These are phyloP conservation scores for Acronicta aceris DNA, from an alignment of 2,888 invertebrate species.

Conservation along the genomic window DNA sequence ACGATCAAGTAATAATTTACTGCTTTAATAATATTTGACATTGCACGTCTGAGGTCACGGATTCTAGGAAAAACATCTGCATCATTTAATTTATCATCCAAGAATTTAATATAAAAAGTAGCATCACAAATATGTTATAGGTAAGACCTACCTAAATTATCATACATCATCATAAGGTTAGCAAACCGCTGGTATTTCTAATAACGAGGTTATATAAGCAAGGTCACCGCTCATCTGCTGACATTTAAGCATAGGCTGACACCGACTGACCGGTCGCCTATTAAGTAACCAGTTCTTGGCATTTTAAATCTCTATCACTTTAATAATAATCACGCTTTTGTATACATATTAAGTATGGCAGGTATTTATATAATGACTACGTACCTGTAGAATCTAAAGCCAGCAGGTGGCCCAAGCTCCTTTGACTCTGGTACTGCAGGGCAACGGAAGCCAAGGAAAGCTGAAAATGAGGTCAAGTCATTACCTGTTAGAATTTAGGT, in stretches of 20 bases:
- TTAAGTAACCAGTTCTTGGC: slow-evolving; percentile 79
- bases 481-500: background rate
- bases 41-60: slow-evolving; percentile 19
- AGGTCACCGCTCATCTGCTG: slow-evolving; percentile 82
- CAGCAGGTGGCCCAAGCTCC: slow-evolving; percentile 82
- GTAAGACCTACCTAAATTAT: slow-evolving; percentile 47
- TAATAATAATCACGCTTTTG: slow-evolving; percentile 33
- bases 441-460: slow-evolving; percentile 94
- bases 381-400: slow-evolving; percentile 84
- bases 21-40: slow-evolving; percentile 20
- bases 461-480: slow-evolving; percentile 76
- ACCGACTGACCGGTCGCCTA: slow-evolving; percentile 75
- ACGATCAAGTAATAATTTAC: slow-evolving; percentile 10
- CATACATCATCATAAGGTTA: slow-evolving; percentile 64
- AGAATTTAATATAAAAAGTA: slow-evolving; percentile 32
- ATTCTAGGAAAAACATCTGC: slow-evolving; percentile 13
- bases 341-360: slow-evolving; percentile 16
- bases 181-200: slow-evolving; percentile 78
- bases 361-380: slow-evolving; percentile 20
- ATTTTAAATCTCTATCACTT: slow-evolving; percentile 62
- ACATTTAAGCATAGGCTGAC: slow-evolving; percentile 77
- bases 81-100: background rate
- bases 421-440: slow-evolving; percentile 88
- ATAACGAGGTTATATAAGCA: slow-evolving; percentile 81
- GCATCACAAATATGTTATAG: slow-evolving; percentile 41